These are phyloP conservation scores for Meles meles DNA, from an alignment of 2,113 vertebrate species.

Conservation along the genomic window DNA sequence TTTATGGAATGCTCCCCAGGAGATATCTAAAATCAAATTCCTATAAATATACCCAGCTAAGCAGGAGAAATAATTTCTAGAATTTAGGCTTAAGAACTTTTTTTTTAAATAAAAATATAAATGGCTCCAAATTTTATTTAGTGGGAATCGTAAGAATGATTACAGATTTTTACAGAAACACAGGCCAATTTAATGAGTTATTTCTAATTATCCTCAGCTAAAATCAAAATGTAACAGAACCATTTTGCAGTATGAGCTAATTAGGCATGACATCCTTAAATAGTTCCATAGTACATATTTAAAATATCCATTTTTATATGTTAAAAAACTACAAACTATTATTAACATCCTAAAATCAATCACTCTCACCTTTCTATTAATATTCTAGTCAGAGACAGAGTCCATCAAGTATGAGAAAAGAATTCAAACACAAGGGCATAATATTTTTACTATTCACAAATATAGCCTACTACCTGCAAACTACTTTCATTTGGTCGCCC, in stretches of 20 bases:
- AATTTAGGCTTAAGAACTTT: neutral
- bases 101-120: neutral
- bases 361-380: neutral
- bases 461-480: neutral
- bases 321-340: neutral
- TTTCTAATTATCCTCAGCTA: slow-evolving; percentile 3
- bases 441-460: neutral
- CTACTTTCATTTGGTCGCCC: neutral
- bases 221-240: neutral
- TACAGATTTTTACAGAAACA: neutral
- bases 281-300: neutral
- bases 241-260: neutral
- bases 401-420: neutral
- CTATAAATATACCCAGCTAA: neutral
- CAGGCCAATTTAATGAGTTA: neutral
- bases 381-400: neutral
- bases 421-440: neutral
- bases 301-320: neutral
- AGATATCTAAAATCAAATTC: neutral
- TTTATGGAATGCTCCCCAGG: neutral
- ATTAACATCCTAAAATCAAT: neutral
- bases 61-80: neutral
- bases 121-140: neutral
- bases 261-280: neutral
- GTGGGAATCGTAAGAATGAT: neutral